Conservation (phyloP, 1,140 invertebrate genomes). For the Caerostris extrusa region DNA sequence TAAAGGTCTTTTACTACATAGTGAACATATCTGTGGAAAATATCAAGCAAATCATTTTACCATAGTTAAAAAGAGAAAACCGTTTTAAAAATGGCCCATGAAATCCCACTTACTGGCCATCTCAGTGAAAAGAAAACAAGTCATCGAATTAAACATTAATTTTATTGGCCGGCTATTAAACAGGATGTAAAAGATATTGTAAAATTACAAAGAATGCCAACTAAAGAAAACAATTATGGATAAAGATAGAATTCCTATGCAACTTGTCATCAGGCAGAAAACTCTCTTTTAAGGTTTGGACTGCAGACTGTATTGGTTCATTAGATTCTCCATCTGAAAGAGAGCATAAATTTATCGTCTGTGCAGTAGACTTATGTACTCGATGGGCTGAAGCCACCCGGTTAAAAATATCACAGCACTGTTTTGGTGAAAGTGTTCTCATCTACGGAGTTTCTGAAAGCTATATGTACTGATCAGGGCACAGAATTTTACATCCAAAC, state of each 20-base stretch:
- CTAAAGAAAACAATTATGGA: background rate
- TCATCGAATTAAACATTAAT: background rate
- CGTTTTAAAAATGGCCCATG: background rate
- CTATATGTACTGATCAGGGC: background rate
- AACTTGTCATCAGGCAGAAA: background rate
- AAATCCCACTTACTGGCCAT: constrained; percentile 22
- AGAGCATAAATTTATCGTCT: constrained; percentile 21
- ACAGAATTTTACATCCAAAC: too few species aligned
- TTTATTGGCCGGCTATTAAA: background rate
- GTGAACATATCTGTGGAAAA: too few species aligned
- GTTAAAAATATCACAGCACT: background rate
- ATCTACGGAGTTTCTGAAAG: background rate
- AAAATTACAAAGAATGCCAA: background rate
- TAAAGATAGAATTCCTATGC: background rate
- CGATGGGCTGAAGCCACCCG: constrained; percentile 27
- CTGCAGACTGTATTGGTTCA: background rate
- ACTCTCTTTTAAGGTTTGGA: background rate
- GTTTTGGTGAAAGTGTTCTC: background rate
- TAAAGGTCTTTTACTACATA: too few species aligned
- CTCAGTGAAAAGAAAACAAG: constrained; percentile 5
- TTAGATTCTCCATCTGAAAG: background rate
- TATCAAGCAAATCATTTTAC: too few species aligned
- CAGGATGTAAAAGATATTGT: background rate
- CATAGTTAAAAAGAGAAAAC: too few species aligned
- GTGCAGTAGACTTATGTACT: background rate